These are phyloP conservation scores for Platyscapa corneri DNA, from an alignment of 1,140 invertebrate species.

Conservation along the genomic window DNA sequence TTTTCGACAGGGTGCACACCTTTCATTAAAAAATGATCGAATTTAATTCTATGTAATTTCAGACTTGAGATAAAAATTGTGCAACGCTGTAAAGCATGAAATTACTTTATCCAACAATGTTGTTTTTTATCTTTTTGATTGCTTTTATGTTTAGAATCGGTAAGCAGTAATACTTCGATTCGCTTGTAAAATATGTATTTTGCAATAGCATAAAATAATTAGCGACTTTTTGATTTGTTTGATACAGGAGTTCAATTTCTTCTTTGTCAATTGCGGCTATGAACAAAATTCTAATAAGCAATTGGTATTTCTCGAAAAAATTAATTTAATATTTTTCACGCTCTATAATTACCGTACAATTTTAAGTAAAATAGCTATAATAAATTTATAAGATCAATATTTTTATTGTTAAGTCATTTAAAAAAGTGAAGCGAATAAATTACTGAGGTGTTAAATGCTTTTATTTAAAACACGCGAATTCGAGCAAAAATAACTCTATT, in stretches of 20 bases:
- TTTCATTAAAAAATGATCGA: constrained; percentile 4
- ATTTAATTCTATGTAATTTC: constrained; percentile 11
- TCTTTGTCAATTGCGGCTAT: background rate
- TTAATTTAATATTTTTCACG: too few relatives aligned
- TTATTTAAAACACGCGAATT: too few relatives aligned
- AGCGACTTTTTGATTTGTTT: background rate
- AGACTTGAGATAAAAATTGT: constrained; percentile 25
- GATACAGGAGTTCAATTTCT: background rate
- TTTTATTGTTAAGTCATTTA: too few relatives aligned
- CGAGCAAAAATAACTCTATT: background rate
- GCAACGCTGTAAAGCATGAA: constrained; percentile 12
- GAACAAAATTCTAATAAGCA: too few relatives aligned
- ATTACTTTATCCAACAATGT: constrained; percentile 24
- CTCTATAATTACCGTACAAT: too few relatives aligned
- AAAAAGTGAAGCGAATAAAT: too few relatives aligned
- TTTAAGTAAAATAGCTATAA: too few relatives aligned
- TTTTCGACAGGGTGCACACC: constrained; percentile 12
- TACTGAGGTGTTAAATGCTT: too few relatives aligned
- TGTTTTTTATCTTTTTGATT: constrained; percentile 12
- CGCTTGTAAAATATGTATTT: background rate
- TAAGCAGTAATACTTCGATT: background rate
- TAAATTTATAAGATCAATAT: too few relatives aligned
- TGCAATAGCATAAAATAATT: background rate
- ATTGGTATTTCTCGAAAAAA: too few relatives aligned
- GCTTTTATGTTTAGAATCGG: background rate